Percentiles rank a stretch among this genome's conserved stretches.
Evolutionary conservation across 2,113 vertebrate genomes (phyloP).

Genomic region (Oreochromis tanganicae): DNA sequence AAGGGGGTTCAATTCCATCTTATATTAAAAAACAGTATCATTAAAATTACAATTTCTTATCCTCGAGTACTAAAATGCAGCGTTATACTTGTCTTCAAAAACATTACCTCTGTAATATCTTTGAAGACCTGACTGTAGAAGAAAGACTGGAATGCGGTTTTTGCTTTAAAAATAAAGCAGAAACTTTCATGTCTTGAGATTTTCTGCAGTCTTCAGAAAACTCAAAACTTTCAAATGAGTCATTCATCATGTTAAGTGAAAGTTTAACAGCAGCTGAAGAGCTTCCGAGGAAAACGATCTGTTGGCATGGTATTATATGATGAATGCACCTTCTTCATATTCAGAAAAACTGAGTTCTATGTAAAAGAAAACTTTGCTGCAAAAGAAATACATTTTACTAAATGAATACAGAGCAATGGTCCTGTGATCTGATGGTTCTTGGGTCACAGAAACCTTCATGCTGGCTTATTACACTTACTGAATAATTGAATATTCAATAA

Average conservation of each 20-base stretch:
- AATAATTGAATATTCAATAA: background rate
- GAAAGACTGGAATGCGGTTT: accelerated
- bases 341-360: background rate
- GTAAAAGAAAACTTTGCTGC: background rate
- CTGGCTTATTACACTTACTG: background rate
- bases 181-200: background rate
- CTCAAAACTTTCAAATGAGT: background rate
- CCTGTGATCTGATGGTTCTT: background rate
- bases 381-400: background rate
- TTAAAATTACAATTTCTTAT: background rate
- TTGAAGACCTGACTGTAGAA: background rate
- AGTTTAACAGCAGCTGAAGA: background rate
- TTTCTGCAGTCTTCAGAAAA: background rate
- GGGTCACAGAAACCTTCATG: background rate
- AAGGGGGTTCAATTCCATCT: accelerated
- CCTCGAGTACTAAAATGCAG: background rate
- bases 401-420: background rate
- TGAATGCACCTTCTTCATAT: background rate
- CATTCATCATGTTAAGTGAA: background rate
- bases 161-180: background rate
- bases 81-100: background rate
- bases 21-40: background rate
- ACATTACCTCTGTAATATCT: background rate
- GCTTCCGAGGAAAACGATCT: background rate
- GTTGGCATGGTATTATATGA: accelerated